Percentiles rank a stretch among this genome's conserved stretches.
These are phyloP conservation scores for Luehdorfia chinensis DNA, from an alignment of 1,140 invertebrate genomes.

Conservation along the genomic window DNA sequence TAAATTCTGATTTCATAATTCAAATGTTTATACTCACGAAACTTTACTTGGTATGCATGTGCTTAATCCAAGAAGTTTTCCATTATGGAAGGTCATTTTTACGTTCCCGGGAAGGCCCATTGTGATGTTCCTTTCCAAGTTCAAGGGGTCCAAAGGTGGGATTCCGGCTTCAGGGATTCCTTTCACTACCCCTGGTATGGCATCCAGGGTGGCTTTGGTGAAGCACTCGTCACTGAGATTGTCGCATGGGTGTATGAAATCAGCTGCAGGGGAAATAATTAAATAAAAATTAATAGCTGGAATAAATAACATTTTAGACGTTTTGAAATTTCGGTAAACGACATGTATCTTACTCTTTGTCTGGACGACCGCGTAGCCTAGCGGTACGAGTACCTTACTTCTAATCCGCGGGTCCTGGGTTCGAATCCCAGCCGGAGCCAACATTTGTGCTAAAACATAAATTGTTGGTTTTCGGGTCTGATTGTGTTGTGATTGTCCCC, in stretches of 20 bases:
- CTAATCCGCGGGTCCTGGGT: no score
- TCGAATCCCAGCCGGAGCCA: no score
- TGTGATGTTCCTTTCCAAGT: constrained; percentile 59
- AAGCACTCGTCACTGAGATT: constrained; percentile 63
- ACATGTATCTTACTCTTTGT: no score
- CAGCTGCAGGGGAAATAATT: constrained; percentile 33
- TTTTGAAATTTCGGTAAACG: no score
- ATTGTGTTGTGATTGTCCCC: no score
- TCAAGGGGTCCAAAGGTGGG: constrained; percentile 52
- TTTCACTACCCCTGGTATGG: constrained; percentile 58
- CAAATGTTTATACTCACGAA: constrained; percentile 60
- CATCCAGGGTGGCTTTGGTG: constrained; percentile 59
- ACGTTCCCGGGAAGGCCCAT: constrained; percentile 60
- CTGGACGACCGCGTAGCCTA: no score
- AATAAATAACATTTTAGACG: no score
- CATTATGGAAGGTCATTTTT: constrained; percentile 66
- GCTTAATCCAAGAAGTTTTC: constrained; percentile 52
- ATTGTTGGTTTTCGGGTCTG: no score
- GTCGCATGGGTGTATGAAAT: constrained; percentile 61
- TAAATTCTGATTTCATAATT: no score
- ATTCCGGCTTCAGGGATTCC: constrained; percentile 62
- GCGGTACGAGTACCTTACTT: no score
- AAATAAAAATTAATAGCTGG: constrained; percentile 5
- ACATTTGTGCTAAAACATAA: no score
- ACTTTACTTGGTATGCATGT: constrained; percentile 63